These are phyloP conservation scores for Sarcophaga carnaria DNA, from an alignment of 2,888 invertebrate species.

Conservation along the genomic window DNA sequence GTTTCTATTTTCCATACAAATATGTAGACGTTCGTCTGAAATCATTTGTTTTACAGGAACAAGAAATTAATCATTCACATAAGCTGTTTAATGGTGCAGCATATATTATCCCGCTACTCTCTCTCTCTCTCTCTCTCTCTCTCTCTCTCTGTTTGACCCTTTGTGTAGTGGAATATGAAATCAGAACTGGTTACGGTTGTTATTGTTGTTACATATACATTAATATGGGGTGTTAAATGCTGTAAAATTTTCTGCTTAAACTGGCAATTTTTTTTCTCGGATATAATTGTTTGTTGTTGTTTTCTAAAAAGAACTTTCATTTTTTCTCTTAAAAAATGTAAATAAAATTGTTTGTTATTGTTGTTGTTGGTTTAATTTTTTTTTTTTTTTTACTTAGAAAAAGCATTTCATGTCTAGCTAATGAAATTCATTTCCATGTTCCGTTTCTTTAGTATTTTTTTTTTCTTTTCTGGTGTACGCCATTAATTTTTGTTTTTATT, in stretches of 20 bases:
- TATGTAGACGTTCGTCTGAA: too few species aligned
- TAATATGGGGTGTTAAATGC: too few species aligned
- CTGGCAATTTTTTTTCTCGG: background rate
- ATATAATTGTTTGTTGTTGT: background rate
- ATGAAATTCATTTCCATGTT: conserved; percentile 46
- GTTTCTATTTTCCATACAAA: too few species aligned
- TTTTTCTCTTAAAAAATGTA: conserved; percentile 11
- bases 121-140: too few species aligned
- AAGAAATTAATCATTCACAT: too few species aligned
- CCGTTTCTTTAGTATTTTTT: background rate
- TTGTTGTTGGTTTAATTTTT: background rate
- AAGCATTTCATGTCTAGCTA: conserved; percentile 44
- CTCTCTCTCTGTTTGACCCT: too few species aligned
- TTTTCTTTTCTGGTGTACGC: conserved; percentile 25
- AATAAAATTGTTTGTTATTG: background rate
- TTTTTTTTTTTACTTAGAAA: conserved; percentile 5
- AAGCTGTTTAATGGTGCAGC: too few species aligned
- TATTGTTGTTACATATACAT: too few species aligned
- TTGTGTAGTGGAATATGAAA: too few species aligned
- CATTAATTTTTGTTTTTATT: conserved; percentile 32
- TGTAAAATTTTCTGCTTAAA: background rate
- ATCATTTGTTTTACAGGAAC: too few species aligned
- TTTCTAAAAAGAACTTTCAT: conserved; percentile 43
- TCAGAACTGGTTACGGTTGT: too few species aligned
- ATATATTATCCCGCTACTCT: too few species aligned